Base-by-base conservation (phyloP, 2,888 invertebrate species). In the Tuberolachnus salignus region DNA sequence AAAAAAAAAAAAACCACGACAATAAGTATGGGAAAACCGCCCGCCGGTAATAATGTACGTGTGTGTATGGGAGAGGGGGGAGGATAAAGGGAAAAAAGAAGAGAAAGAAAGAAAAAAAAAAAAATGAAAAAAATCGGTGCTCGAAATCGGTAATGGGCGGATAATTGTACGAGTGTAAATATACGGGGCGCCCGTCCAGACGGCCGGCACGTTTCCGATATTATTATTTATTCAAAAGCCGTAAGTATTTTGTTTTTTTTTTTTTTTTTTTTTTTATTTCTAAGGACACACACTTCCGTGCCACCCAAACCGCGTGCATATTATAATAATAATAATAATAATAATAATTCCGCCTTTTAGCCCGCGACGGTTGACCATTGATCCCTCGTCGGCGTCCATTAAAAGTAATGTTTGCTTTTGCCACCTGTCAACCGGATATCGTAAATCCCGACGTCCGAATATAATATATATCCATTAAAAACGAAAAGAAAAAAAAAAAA, bases 121-220 rank as follows among this genome's bases (percentile, higher is more conserved):
- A 19, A 6, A 49, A 23, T 14, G 34, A 57, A 34, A 57, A 57
- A 78, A 78, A 78, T 75, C 75, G 75, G 26, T 67, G 64, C 55
- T 75, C 67, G 46, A 75, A 75, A 75, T 78, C 78, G 78, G 78
- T 78, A 78, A 78, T 78, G 78, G 78, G 78, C 78, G 78, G 66
- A 75, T 75, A 75, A 75, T 75, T 67, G 66, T 57, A 14, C 66
- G 46, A 66, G 66, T 78, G 59, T 59, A 67, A 59, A 67, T 78
- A 67, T 46, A 16, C 26, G 4, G 26, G 23, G 14, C 14, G 44
- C 8, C 1, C 16, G 6, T 19, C 14, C n/a, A 14, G 42, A 13
- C 13, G 44, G 16, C 23, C 4, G 34, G 55, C 19, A 67, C 51
- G 59, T 61, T 69, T 34, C 46, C 75, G 16, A 21, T 16, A 70